Evolutionary conservation across 2,888 invertebrate genomes (phyloP), one percentile per base, ranked within the genome.

Genomic region (Zootermopsis nevadensis): DNA sequence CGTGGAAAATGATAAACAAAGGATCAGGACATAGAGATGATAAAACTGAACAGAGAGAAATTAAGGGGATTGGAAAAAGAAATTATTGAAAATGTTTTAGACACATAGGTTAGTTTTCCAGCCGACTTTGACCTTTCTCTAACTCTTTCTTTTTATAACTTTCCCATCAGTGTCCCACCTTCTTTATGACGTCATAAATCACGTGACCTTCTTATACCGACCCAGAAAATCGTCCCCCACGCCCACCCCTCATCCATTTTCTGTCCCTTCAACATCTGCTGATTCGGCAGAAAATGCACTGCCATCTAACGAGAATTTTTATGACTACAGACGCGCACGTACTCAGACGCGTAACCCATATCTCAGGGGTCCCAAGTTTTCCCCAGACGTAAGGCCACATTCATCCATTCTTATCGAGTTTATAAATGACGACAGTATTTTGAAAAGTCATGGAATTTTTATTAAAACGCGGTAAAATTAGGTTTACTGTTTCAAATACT

Each of bases 131-230:
- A 31, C 31, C 24, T 69, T 69, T 10, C 12, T 69, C 33, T 27
- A 69, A 31, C 33, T 31, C 69, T 69, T 67, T 67, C 27, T 60
- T 60, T 60, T 69, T n/a, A n/a, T n/a, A n/a, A 31, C 69, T 69
- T 69, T 69, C 30, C 33, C 69, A 69, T 33, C 69, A 69, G 27
- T 69, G 4, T 69, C 69, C 69, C 33, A 33, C 33, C 31, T 69
- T 69, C 19, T 69, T 69, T 69, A 69, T 30, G 69, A 69, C 33
- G 22, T 31, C 69, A 22, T 69, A 69, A 69, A 69, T 69, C 69
- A 69, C 69, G 69, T 69, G 69, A 33, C 31, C 69, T 67, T 27
- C 67, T 69, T 69, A 33, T 69, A 69, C 19, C 33, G 19, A 12
- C 69, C 33, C 31, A 7, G 66, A 66, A 66, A 27, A n/a, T 31